Evolutionary conservation across 2,113 vertebrate species (phyloP), one percentile per base, ranked within the genome.

Genomic region (Channa maculata): DNA sequence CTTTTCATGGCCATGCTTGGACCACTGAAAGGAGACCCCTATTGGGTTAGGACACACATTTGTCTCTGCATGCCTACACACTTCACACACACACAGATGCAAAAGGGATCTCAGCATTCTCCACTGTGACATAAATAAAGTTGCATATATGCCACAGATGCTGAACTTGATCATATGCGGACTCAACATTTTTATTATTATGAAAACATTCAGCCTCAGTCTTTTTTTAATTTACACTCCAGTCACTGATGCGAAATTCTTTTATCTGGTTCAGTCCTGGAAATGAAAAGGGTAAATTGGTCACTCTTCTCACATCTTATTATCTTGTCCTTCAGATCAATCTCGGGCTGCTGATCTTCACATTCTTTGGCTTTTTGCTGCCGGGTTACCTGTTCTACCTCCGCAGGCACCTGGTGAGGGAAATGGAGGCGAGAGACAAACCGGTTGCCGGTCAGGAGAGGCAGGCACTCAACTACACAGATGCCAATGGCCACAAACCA

Each of bases 1-100:
- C 95, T 98, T 69, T 97, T 97, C 88, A 95, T 95, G n/a, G 84
- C 76, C 10, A 93, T 97, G 95, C 84, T 96, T 37, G 95, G 93
- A 13, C 92, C 93, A 0, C 80, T 97, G 10, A 36, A 89, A 0
- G 96, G 96, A 72, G 71, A 97, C 57, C 88, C 93, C 41, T 95
- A 95, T 88, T 95, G 92, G 95, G 96, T 97, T 86, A 95, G 95
- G 39, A 72, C 0, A 7, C 33, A 38, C 34, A 36, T 10, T 51
- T 6, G 39, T 15, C 2, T 46, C 33, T n/a, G 48, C 55, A 52
- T 45, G 8, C 51, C 37, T 33, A 6, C 15, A 0, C 12, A 55
- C 36, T 11, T 5, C 0, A 53, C 7, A 68, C 34, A 54, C 0
- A 2, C 24, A 34, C 58, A 37, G n/a, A 52, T 3, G 8, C 38